Conservation (phyloP, 92 coral and sea anemone species). For the Zoanthus solanderi region DNA sequence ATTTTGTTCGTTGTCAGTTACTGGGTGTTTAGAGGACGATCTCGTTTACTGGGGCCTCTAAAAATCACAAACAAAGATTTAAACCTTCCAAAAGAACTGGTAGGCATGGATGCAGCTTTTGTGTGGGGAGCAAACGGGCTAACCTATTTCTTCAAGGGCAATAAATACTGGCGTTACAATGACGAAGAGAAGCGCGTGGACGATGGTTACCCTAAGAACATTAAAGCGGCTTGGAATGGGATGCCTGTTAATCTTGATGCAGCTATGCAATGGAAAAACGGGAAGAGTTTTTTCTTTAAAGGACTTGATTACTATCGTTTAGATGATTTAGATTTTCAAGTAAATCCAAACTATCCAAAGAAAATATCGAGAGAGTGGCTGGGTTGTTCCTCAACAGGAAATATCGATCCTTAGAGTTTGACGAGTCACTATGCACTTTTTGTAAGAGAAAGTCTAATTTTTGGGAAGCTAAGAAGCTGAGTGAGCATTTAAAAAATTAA, state of each 20-base stretch:
- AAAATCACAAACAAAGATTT: slow-evolving; percentile 45
- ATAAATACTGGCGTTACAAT: slow-evolving; percentile 36
- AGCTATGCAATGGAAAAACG: not conserved
- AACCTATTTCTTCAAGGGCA: slow-evolving; percentile 68
- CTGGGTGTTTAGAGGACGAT: slow-evolving; percentile 47
- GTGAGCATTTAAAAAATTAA: too few relatives aligned
- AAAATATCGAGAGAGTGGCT: slow-evolving; percentile 12
- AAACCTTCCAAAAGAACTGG: slow-evolving; percentile 58
- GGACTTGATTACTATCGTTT: slow-evolving; percentile 63
- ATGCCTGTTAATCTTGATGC: slow-evolving; percentile 68
- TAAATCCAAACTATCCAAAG: slow-evolving; percentile 45
- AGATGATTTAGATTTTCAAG: slow-evolving; percentile 49
- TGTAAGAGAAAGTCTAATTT: too few relatives aligned
- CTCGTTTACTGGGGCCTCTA: slow-evolving; percentile 48
- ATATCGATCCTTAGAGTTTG: not conserved
- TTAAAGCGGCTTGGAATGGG: slow-evolving; percentile 52
- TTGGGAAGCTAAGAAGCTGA: too few relatives aligned
- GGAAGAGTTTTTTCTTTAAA: slow-evolving; percentile 10
- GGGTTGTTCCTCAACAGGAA: not conserved
- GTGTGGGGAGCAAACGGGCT: slow-evolving; percentile 71
- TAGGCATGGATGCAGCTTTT: slow-evolving; percentile 72
- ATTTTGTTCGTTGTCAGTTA: slow-evolving; percentile 50
- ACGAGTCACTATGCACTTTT: too few relatives aligned
- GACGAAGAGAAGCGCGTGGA: slow-evolving; percentile 35
- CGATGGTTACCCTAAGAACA: slow-evolving; percentile 72